Conservation (phyloP, 2,113 vertebrate genomes). For the Syrrhaptes paradoxus region DNA sequence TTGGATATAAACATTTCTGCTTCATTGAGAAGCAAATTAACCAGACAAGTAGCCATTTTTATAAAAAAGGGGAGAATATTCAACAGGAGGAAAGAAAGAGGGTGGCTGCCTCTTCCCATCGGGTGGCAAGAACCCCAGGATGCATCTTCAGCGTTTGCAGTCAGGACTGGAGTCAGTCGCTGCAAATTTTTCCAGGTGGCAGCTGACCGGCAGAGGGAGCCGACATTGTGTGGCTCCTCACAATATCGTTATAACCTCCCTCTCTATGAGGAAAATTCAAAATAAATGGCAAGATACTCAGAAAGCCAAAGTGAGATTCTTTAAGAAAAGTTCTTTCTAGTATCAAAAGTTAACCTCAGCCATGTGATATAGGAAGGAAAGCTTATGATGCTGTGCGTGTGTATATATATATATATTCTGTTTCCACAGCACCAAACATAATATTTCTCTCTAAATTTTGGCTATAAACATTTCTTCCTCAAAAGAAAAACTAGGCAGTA, state of each 20-base stretch:
- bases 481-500: neutral
- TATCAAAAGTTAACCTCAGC: neutral
- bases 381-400: neutral
- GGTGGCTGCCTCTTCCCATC: neutral
- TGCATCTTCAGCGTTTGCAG: accelerated
- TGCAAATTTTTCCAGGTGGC: neutral
- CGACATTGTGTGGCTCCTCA: neutral
- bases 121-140: neutral
- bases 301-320: neutral
- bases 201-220: conserved; percentile 40
- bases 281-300: neutral
- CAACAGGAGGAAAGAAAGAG: neutral
- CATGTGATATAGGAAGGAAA: accelerated
- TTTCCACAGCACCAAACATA: neutral
- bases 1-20: neutral
- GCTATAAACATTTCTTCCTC: neutral
- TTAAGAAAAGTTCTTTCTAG: neutral
- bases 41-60: neutral
- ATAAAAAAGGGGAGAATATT: neutral
- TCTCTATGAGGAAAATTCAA: accelerated
- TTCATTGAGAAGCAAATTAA: neutral
- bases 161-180: neutral
- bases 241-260: neutral
- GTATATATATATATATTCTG: no score
- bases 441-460: neutral